Evolutionary conservation across 1,140 invertebrate species (phyloP), one percentile per base, ranked within the genome.

Genomic region (Melitaea cinxia): DNA sequence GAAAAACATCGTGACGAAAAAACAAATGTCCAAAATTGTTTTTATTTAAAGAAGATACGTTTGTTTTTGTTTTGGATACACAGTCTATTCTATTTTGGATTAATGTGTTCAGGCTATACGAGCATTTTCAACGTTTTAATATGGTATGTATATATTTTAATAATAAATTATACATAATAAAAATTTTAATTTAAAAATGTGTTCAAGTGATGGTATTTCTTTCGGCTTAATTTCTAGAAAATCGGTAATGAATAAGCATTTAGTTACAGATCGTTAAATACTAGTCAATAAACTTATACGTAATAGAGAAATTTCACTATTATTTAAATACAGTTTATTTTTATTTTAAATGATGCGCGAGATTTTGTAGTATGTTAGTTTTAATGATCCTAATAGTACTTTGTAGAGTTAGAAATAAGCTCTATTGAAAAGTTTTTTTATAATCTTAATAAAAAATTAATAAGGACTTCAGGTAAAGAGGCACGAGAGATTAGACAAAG

Each of bases 1-100:
- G 71, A 67, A 65, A 58, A 58, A 52, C 47, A 68, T 55, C 68
- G 55, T 71, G 65, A 37, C 23, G 9, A 28, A 59, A 54, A 53
- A 39, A n/a, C 65, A 59, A 42, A 17, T 55, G 47, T 65, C 58
- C 50, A 49, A 57, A 42, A 50, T 65, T 59, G 9, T 14, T 58
- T 37, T 28, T 52, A 39, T 35, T 56, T 52, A 5, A 42, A 42
- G 37, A 42, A 47, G 42, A 19, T 47, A 56, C 26, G n/a, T 15
- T 55, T 55, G 61, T 56, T 64, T 50, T 23, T 47, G 52, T 33
- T 33, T 64, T 14, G 42, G 61, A 57, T 47, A 17, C 49, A 26
- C 21, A 14, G 14, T 21, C 4, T 39, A 53, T 2, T 23, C 35
- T 63, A 4, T 47, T 37, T 47, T 56, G 61, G 61, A 64, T 56